Base-by-base conservation (phyloP, 2,797 vertebrate genomes). In the Syngnathus acus region DNA sequence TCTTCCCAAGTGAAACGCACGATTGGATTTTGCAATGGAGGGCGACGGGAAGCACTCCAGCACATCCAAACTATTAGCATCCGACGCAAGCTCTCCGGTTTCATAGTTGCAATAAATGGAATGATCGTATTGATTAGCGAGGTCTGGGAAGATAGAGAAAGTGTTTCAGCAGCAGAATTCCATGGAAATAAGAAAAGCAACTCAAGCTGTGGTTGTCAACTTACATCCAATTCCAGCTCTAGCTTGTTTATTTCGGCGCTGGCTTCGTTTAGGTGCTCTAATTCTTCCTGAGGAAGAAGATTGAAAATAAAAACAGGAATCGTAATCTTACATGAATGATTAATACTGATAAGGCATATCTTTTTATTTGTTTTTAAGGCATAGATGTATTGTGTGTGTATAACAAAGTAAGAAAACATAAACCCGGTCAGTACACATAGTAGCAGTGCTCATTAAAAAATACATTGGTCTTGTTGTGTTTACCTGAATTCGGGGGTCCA, bases 251-350 rank as follows among this genome's bases (percentile, higher is more conserved):
- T 98, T 83, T 98, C 95, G 68, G 93, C 95, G 0, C 94, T 97
- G 76, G 95, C 95, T 86, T 96, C 94, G 80, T 98, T 98, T 60
- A 98, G 89, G 48, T 94, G 94, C 63, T 97, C 95, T 82, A 98
- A 82, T 78, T 98, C 95, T 62, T 96, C 93, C 95, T 98, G 87
- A 13, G 59, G 11, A 17, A n/a, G 19, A 32, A 32, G 54, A 66
- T 62, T 42, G 53, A 61, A 65, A 32, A 32, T 32, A 32, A 32
- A 32, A 32, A 32, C 32, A 32, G 32, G 32, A 32, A 32, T 32
- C 4, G 32, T 32, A 32, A 32, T 32, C 32, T 32, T 32, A 32
- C 32, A 32, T 32, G 32, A 32, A 32, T 3, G 3, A 32, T 32
- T 32, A 32, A 32, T 32, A 32, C 32, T 32, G 32, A 32, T 32